These are phyloP conservation scores for Stichodactyla mertensii DNA, from an alignment of 64 coral and sea anemone genomes.

Conservation along the genomic window DNA sequence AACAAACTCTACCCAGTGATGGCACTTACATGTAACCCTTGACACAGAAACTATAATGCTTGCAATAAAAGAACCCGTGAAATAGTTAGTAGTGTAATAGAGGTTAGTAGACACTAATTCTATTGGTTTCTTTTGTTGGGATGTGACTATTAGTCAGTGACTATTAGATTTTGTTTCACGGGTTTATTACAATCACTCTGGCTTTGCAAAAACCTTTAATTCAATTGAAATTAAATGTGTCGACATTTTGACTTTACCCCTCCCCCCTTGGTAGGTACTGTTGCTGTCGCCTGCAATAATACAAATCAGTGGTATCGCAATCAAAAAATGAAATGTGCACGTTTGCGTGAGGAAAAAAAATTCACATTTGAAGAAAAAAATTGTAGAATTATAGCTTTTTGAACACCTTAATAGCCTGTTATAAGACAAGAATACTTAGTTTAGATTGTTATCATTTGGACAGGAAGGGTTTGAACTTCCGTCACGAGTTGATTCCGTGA, in stretches of 20 bases:
- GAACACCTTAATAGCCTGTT: neutral
- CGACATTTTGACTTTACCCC: neutral
- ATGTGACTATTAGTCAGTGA: too few species aligned
- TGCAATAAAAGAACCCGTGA: too few species aligned
- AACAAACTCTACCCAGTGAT: too few species aligned
- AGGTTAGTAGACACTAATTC: too few species aligned
- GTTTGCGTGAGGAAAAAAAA: neutral
- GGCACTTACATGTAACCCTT: too few species aligned
- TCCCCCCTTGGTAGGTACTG: neutral
- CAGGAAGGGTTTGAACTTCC: neutral
- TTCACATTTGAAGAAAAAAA: neutral
- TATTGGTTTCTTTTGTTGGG: too few species aligned
- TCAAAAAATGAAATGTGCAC: neutral
- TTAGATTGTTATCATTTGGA: neutral
- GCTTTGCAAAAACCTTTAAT: too few species aligned
- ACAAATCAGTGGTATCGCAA: neutral
- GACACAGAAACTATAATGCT: too few species aligned
- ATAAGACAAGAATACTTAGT: neutral
- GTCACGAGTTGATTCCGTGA: neutral
- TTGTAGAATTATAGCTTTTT: neutral
- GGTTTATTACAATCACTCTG: too few species aligned
- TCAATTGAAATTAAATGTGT: too few species aligned
- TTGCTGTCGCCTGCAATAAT: neutral
- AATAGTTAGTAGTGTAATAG: too few species aligned
- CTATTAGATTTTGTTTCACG: too few species aligned